Evolutionary conservation across 2,888 invertebrate species (phyloP), one percentile per base, ranked within the genome.

Genomic region (Syritta pipiens): DNA sequence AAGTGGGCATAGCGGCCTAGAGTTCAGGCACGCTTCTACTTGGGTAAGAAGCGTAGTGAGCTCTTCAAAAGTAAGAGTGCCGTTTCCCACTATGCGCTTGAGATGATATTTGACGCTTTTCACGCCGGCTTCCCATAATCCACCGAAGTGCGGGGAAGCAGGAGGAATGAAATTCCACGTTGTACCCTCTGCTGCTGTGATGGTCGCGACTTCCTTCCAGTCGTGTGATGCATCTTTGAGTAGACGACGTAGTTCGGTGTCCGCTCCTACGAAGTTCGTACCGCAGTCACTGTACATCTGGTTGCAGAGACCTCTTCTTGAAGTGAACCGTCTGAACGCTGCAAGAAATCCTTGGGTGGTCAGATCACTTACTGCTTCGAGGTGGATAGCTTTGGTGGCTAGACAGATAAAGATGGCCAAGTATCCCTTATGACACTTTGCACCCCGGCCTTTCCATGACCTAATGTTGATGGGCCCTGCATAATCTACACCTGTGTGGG

Each of bases 231-330:
- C 49, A 4, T 4, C 10, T 9, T 48, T 55, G 12, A 55, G 12
- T n/a, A 55, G n/a, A n/a, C n/a, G n/a, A n/a, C n/a, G n/a, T n/a
- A n/a, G n/a, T n/a, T n/a, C n/a, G n/a, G n/a, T n/a, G n/a, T 81
- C 49, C 0, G 86, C 85, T 7, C 85, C 86, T 3, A 83, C 57
- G 35, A 86, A 85, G 24, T 83, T 85, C 0, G 83, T 84, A 4
- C 85, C 85, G 55, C 83, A 82, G 46, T 86, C 86, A n/a, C n/a
- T n/a, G n/a, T n/a, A n/a, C n/a, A n/a, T n/a, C n/a, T n/a, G n/a
- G n/a, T n/a, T n/a, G n/a, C n/a, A n/a, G n/a, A n/a, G n/a, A n/a
- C n/a, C n/a, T n/a, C n/a, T n/a, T n/a, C n/a, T n/a, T n/a, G n/a
- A n/a, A n/a, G n/a, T n/a, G n/a, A 86, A 85, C 5, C 86, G 53